Percentiles rank a stretch among this genome's conserved stretches.
Evolutionary conservation across 2,113 vertebrate genomes (phyloP).

Genomic region (Anarrhichthys ocellatus): DNA sequence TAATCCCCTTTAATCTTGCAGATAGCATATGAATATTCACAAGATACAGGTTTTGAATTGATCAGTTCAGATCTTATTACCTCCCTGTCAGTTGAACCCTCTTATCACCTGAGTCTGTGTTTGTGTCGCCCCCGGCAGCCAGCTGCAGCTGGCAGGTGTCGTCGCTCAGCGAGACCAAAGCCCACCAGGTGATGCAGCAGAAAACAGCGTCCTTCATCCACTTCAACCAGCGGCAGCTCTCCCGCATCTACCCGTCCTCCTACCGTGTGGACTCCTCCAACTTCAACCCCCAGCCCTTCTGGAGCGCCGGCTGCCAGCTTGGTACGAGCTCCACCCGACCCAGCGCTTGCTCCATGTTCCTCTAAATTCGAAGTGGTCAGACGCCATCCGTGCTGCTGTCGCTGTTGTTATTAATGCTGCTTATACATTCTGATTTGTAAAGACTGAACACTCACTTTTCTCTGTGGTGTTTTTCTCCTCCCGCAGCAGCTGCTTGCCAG

Average conservation of each 20-base stretch:
- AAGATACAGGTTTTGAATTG: too few relatives aligned
- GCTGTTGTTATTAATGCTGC: not conserved
- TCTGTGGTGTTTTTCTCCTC: not conserved
- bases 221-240: slow-evolving; percentile 96
- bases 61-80: not conserved
- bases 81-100: not conserved
- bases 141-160: slow-evolving; percentile 95
- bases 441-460: not conserved
- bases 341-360: too few relatives aligned
- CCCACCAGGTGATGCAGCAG: slow-evolving; percentile 96
- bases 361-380: not conserved
- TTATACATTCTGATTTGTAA: not conserved
- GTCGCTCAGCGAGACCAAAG: slow-evolving; percentile 96
- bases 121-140: slow-evolving; percentile 70
- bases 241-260: slow-evolving; percentile 96
- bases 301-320: slow-evolving; percentile 95
- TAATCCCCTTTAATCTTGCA: not conserved
- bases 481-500: too few relatives aligned
- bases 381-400: not conserved
- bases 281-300: slow-evolving; percentile 98
- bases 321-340: slow-evolving; percentile 77
- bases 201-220: slow-evolving; percentile 88
- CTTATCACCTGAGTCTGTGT: not conserved
- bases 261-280: slow-evolving; percentile 98
- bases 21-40: too few relatives aligned